Conservation (phyloP, 2,888 invertebrate genomes). For the Coremacera marginata region DNA sequence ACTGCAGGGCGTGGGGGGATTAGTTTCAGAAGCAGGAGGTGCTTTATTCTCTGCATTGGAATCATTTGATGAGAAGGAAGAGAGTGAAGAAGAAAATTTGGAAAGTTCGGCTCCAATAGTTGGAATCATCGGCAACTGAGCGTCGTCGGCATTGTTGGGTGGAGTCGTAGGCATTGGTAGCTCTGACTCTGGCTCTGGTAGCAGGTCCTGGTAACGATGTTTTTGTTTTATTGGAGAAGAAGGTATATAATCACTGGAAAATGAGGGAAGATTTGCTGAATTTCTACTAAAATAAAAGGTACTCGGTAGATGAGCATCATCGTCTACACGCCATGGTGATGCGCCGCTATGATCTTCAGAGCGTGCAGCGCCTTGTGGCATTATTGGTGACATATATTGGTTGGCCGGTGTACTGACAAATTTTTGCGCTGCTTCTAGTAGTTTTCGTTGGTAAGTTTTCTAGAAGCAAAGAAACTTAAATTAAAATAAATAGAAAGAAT, state of each 20-base stretch:
- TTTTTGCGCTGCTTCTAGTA: slow-evolving; percentile 57
- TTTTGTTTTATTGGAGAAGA: slow-evolving; percentile 51
- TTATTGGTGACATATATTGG: slow-evolving; percentile 54
- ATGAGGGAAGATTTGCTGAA: slow-evolving; percentile 63
- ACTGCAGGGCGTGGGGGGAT: neutral
- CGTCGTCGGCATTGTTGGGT: neutral
- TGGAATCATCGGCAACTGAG: neutral
- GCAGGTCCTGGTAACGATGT: neutral
- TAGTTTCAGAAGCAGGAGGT: slow-evolving; percentile 46
- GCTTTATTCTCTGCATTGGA: slow-evolving; percentile 63
- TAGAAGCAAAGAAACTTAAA: slow-evolving; percentile 13
- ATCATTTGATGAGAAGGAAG: slow-evolving; percentile 55
- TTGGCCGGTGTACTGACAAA: slow-evolving; percentile 61
- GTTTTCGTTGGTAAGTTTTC: slow-evolving; percentile 47
- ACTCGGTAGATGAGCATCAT: slow-evolving; percentile 58
- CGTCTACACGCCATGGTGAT: slow-evolving; percentile 66
- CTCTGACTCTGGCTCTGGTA: neutral
- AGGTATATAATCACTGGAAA: slow-evolving; percentile 64
- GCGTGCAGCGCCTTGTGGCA: slow-evolving; percentile 33
- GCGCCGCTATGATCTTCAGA: slow-evolving; percentile 28
- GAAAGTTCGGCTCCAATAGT: neutral
- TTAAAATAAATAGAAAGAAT: neutral
- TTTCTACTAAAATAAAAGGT: slow-evolving; percentile 61
- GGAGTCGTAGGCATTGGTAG: neutral
- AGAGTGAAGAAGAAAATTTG: slow-evolving; percentile 16